phyloP scores from a whole-genome alignment of 2,888 invertebrate genomes.

The Teinopalpus imperialis region DNA sequence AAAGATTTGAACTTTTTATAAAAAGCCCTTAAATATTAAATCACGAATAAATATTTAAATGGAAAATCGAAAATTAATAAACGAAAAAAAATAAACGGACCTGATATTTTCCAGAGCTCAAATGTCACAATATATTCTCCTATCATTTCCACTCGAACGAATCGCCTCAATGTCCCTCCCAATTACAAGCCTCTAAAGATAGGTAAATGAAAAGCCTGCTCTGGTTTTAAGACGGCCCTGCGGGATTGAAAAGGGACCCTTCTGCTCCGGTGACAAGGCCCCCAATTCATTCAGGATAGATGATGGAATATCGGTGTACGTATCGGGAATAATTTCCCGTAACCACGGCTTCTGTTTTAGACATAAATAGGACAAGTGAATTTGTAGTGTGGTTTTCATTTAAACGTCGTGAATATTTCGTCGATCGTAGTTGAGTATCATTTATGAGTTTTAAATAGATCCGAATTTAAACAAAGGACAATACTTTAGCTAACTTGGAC shows the following conservation, averaged over 20 bases:
- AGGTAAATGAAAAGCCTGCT: conserved; percentile 60
- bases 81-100: too few relatives aligned
- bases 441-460: conserved; percentile 2
- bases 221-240: conserved; percentile 61
- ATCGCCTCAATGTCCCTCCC: conserved; percentile 67
- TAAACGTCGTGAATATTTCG: conserved; percentile 3
- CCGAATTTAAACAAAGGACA: conserved; percentile 8
- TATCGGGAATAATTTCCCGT: conserved; percentile 55
- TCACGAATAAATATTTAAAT: conserved; percentile 7
- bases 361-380: conserved; percentile 33
- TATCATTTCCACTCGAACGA: conserved; percentile 67
- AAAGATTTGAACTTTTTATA: too few relatives aligned
- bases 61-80: conserved; percentile 30
- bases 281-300: conserved; percentile 54
- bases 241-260: conserved; percentile 58
- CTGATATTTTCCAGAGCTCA: conserved; percentile 21
- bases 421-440: background rate
- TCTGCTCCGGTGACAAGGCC: conserved; percentile 54
- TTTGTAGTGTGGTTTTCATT: conserved; percentile 9
- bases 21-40: too few relatives aligned
- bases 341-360: conserved; percentile 43
- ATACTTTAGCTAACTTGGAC: background rate
- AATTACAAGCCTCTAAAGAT: conserved; percentile 65
- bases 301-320: conserved; percentile 70
- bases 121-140: conserved; percentile 51